Conservation (phyloP, 2,888 invertebrate species). For the Patella pellucida region DNA sequence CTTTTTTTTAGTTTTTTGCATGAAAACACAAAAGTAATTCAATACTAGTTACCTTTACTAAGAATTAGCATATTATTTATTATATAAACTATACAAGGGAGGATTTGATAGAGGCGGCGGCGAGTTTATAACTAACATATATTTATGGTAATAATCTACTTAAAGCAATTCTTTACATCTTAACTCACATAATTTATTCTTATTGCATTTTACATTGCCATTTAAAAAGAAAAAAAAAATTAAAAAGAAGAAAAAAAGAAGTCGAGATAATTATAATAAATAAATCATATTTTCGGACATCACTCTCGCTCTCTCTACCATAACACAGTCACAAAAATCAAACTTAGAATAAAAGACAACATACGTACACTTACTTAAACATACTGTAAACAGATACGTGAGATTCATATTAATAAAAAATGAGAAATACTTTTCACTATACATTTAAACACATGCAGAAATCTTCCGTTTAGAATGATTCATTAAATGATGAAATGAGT, state of each 20-base stretch:
- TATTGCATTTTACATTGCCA: conserved; percentile 11
- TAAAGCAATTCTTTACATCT: too few species aligned
- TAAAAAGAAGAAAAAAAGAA: neutral
- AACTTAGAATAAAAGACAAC: conserved; percentile 2
- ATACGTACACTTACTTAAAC: neutral
- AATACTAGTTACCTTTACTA: too few species aligned
- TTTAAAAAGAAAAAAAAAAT: neutral
- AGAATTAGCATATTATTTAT: too few species aligned
- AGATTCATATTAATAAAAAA: neutral
- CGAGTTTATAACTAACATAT: too few species aligned
- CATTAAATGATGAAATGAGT: neutral
- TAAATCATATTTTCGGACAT: neutral
- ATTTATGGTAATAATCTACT: too few species aligned
- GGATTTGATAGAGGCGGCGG: too few species aligned
- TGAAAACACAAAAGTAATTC: too few species aligned
- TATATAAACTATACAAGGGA: too few species aligned
- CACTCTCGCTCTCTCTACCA: neutral
- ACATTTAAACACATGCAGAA: too few species aligned
- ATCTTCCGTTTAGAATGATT: neutral
- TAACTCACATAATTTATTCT: neutral
- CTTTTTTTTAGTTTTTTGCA: too few species aligned
- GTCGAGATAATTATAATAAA: neutral
- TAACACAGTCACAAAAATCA: neutral
- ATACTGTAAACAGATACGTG: neutral
- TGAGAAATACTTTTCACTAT: too few species aligned